Evolutionary conservation across 2,797 vertebrate species (phyloP).

Genomic region (Leucoraja ocellata): DNA sequence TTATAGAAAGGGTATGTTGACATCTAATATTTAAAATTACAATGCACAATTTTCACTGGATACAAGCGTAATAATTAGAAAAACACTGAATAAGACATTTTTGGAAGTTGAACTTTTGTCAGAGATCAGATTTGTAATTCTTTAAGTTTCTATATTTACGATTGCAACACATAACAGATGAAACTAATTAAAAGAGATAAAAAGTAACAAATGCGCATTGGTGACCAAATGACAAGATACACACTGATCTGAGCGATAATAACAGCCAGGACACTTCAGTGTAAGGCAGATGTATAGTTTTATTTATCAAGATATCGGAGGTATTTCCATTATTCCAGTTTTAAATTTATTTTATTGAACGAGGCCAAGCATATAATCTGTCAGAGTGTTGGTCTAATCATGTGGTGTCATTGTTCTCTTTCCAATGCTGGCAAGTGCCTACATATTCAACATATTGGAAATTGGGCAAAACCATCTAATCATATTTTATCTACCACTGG

Average conservation of each 20-base stretch:
- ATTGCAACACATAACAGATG: not conserved
- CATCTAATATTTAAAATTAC: not conserved
- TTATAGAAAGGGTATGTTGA: not conserved
- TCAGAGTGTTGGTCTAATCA: not conserved
- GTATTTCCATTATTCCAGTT: not conserved
- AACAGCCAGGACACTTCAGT: not conserved
- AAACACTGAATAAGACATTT: not conserved
- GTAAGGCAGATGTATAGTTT: not conserved
- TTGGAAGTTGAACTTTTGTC: not conserved
- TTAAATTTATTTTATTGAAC: not conserved
- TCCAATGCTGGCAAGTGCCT: not conserved
- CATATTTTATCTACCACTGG: not conserved
- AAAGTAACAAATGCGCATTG: not conserved
- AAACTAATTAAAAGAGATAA: not conserved
- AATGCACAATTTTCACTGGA: not conserved
- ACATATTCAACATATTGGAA: not conserved
- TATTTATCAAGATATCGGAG: not conserved
- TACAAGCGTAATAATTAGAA: not conserved
- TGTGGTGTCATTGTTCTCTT: too few species aligned
- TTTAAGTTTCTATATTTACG: not conserved
- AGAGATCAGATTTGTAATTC: not conserved
- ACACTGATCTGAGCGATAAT: not conserved
- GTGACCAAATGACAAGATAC: not conserved
- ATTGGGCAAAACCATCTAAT: not conserved
- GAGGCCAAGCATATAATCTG: not conserved